Conservation (phyloP, 37 sponge, comb jelly and placozoan genomes). For the Petrosia ficiformis region DNA sequence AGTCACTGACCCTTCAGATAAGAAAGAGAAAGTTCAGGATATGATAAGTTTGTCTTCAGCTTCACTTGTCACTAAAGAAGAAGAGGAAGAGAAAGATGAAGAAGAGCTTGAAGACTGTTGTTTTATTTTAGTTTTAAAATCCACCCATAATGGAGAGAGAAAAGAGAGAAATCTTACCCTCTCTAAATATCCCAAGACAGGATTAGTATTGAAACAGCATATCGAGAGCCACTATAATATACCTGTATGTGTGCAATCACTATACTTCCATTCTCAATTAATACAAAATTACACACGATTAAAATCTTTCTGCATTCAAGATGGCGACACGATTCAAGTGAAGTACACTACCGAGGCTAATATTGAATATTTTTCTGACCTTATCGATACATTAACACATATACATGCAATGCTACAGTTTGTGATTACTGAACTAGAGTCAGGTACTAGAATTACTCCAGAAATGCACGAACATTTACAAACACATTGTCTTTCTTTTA, state of each 20-base stretch:
- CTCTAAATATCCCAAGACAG: neutral
- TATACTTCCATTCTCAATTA: neutral
- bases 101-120: neutral
- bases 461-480: neutral
- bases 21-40: too few relatives aligned
- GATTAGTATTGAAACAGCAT: slow-evolving; percentile 4
- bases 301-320: neutral
- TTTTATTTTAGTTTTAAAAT: neutral
- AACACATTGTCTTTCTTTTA: neutral
- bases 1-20: too few relatives aligned
- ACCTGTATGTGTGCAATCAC: slow-evolving; percentile 16
- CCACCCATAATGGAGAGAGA: neutral
- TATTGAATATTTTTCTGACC: slow-evolving; percentile 8
- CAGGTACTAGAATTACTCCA: neutral
- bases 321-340: slow-evolving; percentile 19
- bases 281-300: neutral
- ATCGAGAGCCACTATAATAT: slow-evolving; percentile 21
- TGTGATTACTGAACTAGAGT: neutral
- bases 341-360: slow-evolving; percentile 13
- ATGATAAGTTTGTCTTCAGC: too few relatives aligned
- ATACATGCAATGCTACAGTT: neutral
- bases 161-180: neutral
- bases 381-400: neutral
- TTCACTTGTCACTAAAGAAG: too few relatives aligned
- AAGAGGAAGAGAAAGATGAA: too few relatives aligned